Base-by-base conservation (phyloP, 2,113 vertebrate species). In the Oceanodroma tethys region DNA sequence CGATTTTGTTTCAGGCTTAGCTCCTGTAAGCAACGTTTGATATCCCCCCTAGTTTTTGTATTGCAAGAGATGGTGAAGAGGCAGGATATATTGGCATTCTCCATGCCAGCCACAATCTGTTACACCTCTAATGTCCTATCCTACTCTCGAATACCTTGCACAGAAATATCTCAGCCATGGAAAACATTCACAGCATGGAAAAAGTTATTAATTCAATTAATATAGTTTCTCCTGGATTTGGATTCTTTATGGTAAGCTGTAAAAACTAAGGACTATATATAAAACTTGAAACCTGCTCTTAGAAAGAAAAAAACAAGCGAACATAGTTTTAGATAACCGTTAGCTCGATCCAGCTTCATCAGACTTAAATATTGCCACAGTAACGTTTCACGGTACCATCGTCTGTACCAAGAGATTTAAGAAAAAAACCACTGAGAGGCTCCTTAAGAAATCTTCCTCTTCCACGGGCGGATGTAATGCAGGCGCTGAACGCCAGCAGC, bases 51-150 rank as follows among this genome's bases (percentile, higher is more conserved):
- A 6, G 62, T 10, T 34, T 25, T 34, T 22, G 9, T n/a, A 47
- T 5, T 14, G 45, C 75, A 56, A 8, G 25, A 60, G 19, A 7
- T 1, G 5, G 45, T 2, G 16, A 1, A 10, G 27, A 38, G 20
- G 27, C 21, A 30, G 30, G 30, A 38, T 10, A 4, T 4, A 19
- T 3, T 2, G 27, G 17, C 0, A 7, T 15, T 48, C 30, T 25
- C 63, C 26, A 9, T 2, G 14, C 21, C 32, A 74, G 9, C 38
- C 81, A 20, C 34, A 7, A 8, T 1, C 32, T 7, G 9, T 8
- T 2, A 15, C 17, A 50, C 17, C 27, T 55, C 45, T 34, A 4
- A 8, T 1, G 34, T 6, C 62, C 52, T 22, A 2, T 3, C 16
- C 36, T 36, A 13, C 38, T 38, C 50, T 22, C 16, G 17, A 74